Evolutionary conservation across 2,888 invertebrate genomes (phyloP).

Genomic region (Catocala fraxini): DNA sequence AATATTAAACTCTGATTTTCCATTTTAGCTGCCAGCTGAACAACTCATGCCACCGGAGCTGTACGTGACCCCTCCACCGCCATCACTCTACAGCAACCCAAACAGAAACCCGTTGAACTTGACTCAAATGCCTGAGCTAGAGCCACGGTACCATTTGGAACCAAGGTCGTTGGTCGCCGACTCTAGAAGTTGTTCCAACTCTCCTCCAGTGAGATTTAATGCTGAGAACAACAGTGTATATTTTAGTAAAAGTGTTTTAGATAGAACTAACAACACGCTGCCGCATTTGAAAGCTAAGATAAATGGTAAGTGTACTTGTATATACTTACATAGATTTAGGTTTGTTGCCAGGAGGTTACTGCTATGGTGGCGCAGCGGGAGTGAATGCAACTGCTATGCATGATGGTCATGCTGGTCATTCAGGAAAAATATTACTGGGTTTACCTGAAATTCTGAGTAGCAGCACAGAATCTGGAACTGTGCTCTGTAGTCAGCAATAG

Average conservation of each 20-base stretch:
- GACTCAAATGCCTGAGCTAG: conserved; percentile 76
- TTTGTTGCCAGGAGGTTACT: no score
- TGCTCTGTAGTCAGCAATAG: no score
- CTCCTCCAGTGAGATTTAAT: conserved; percentile 78
- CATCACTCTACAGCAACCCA: conserved; percentile 74
- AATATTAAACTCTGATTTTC: conserved; percentile 20
- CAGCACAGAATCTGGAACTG: no score
- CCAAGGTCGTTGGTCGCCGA: conserved; percentile 58
- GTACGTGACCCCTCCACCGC: conserved; percentile 71
- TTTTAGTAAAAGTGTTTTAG: conserved; percentile 68
- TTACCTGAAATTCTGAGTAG: no score
- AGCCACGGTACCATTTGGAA: conserved; percentile 63
- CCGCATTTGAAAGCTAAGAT: conserved; percentile 72
- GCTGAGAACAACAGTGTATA: conserved; percentile 71
- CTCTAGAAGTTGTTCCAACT: conserved; percentile 72
- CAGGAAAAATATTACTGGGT: no score
- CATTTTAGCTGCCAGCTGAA: conserved; percentile 75
- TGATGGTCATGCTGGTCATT: no score
- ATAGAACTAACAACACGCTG: conserved; percentile 68
- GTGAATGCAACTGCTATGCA: no score
- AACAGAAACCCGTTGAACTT: conserved; percentile 73
- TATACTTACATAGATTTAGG: no score
- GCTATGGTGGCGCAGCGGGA: no score
- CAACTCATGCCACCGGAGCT: conserved; percentile 80
- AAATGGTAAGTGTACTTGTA: conserved; percentile 61